A percentile compares a stretch with the other conserved stretches of the same genome.
phyloP scores from a whole-genome alignment of 2,888 invertebrate genomes.

The Dermolepida albohirtum region DNA sequence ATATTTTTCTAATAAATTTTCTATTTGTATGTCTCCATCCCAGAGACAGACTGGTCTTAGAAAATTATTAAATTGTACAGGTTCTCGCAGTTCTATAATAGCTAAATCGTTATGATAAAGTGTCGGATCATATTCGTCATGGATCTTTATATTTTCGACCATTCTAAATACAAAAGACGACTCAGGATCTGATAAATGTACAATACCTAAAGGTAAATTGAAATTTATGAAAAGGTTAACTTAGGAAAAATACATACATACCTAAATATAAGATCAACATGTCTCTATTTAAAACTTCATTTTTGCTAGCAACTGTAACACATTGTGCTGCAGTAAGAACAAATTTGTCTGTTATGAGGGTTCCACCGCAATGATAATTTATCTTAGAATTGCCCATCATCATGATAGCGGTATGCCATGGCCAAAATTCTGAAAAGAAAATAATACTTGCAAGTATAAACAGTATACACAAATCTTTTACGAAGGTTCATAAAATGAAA shows the following conservation, averaged over 20 bases:
- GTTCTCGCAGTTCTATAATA: slow-evolving; percentile 54
- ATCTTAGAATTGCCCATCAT: slow-evolving; percentile 60
- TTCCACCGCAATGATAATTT: slow-evolving; percentile 75
- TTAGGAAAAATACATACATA: slow-evolving; percentile 46
- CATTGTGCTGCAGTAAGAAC: slow-evolving; percentile 76
- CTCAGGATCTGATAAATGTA: slow-evolving; percentile 62
- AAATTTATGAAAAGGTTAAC: not conserved
- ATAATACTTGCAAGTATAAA: slow-evolving; percentile 3
- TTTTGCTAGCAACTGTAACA: slow-evolving; percentile 64
- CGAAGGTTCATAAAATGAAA: no score
- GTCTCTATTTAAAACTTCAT: slow-evolving; percentile 55
- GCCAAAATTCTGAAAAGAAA: slow-evolving; percentile 56
- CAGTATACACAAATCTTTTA: no score
- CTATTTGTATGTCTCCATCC: slow-evolving; percentile 53
- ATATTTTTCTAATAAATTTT: slow-evolving; percentile 52
- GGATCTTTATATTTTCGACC: slow-evolving; percentile 56
- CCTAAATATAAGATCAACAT: slow-evolving; percentile 61
- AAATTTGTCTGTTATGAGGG: slow-evolving; percentile 69
- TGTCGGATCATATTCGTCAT: slow-evolving; percentile 57
- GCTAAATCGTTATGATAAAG: slow-evolving; percentile 60
- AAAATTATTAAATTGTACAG: slow-evolving; percentile 58
- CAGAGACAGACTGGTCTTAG: slow-evolving; percentile 62
- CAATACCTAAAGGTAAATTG: slow-evolving; percentile 53
- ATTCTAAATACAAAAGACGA: slow-evolving; percentile 61
- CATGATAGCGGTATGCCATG: slow-evolving; percentile 77